Base-by-base conservation (phyloP, 37 sponge, comb jelly and placozoan genomes). In the Crambe crambe region DNA sequence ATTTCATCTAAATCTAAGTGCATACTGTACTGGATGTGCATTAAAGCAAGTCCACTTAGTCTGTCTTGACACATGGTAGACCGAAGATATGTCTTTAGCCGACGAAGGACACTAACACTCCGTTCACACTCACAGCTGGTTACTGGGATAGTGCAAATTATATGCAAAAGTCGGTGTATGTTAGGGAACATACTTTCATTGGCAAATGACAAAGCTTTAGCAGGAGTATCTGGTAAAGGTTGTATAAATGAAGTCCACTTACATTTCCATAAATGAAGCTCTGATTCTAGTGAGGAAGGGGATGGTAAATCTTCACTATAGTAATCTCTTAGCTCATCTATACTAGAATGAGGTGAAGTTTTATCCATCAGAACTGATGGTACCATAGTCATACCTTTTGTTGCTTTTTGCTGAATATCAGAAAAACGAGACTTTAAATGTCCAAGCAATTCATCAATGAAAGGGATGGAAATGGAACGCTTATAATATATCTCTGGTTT, bases 401-500 rank as follows among this genome's bases (percentile, higher is more conserved):
- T 56, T 31, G 88, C 77, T 47, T 65, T 75, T 20, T 62, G 25
- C 31, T 70, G 57, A 38, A 51, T 37, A 25, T 44, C 35, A 35
- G 78, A 47, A 70, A 88, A 88, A 56, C 89, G 70, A 26, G 22
- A 26, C 12, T 88, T 63, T 9, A 88, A 26, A 38, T 88, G 66
- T 22, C 51, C n/a, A 31, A 71, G 34, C 65, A 87, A 37, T 30
- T 74, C 31, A 54, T 87, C 88, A 39, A 84, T 68, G 36, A 89
- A 84, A 34, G 80, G 90, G 32, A 84, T 84, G 35, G 90, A 66
- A n/a, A 84, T 42, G 17, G 70, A 23, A 22, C 90, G 44, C 22
- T 80, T 74, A 37, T 79, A 89, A 42, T 84, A 79, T 34, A 39
- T 60, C 73, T 89, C 90, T 32, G 84, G 69, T 34, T 74, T 81